Base-by-base conservation (phyloP, 2,797 vertebrate species). In the Coregonus ussuriensis region DNA sequence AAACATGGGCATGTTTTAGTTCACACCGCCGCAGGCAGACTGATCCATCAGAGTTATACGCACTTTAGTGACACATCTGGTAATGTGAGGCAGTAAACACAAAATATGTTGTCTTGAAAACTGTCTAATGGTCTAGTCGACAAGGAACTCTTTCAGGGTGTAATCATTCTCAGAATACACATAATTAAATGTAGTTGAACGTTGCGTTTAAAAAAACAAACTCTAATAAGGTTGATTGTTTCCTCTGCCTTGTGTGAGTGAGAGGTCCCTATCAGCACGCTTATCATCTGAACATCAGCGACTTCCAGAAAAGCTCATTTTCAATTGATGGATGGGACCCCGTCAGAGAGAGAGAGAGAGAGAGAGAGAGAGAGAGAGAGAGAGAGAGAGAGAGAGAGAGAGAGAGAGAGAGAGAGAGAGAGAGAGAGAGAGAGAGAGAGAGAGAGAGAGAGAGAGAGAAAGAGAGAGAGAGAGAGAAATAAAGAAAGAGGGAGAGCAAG, bases 281-380 rank as follows among this genome's bases (percentile, higher is more conserved):
- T 92, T 91, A 92, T 85, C 89, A 84, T 88, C 71, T 84, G 81
- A 88, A 89, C 77, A 84, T 88, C 85, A 92, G 86, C 76, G 79
- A 87, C 87, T 89, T 91, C 85, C 84, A 89, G 82, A 90, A 87
- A 89, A 84, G 72, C 82, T 81, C 81, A 86, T 88, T 89, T 88
- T 84, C 76, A 86, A 82, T 75, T 89, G 91, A 92, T 87, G 86
- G 89, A 92, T 90, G 84, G 82, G 90, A 84, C 31, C 4, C 66
- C 37, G 66, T 33, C 5, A 33, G 13, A 35, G 65, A 18, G 29
- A 67, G 29, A 65, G n/a, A 65, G 0, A 65, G n/a, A 65, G 6
- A 29, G 6, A 29, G 3, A 63, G n/a, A 63, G 0, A 63, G n/a
- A 63, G 0, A 25, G 3, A 4, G 2, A 25, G 7, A 25, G 21